A percentile compares a stretch with the other conserved stretches of the same genome.
phyloP scores from a whole-genome alignment of 2,797 vertebrate genomes.

The Hydrolagus colliei region DNA sequence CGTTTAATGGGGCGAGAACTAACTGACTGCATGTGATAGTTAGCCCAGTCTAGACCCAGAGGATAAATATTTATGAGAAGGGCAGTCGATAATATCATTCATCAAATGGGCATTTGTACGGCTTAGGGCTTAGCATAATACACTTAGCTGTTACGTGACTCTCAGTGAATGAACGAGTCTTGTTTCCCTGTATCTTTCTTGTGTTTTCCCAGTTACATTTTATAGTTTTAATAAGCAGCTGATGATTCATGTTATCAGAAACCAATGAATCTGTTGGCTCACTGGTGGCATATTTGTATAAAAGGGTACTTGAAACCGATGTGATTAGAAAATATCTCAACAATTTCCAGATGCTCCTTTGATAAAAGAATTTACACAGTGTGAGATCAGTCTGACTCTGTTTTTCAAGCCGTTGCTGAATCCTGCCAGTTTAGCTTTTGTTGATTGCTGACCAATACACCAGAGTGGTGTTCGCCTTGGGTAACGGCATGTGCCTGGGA shows the following conservation, averaged over 20 bases:
- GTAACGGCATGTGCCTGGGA: too few species aligned
- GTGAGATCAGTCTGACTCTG: too few species aligned
- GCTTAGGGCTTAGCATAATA: constrained; percentile 9
- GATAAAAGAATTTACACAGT: too few species aligned
- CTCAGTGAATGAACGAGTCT: not conserved
- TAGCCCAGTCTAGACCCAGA: not conserved
- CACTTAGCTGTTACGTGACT: not conserved
- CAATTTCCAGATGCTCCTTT: too few species aligned
- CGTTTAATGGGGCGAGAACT: constrained; percentile 1
- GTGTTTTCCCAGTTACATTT: not conserved
- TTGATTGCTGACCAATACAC: too few species aligned
- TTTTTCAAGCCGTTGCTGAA: too few species aligned
- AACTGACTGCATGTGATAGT: too few species aligned
- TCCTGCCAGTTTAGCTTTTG: too few species aligned
- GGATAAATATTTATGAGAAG: constrained; percentile 28
- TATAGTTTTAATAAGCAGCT: not conserved
- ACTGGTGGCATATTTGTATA: too few species aligned
- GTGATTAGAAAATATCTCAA: too few species aligned
- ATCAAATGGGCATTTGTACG: not conserved
- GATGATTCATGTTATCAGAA: not conserved
- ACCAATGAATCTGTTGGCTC: not conserved
- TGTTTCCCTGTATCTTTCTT: not conserved
- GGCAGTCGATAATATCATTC: constrained; percentile 1
- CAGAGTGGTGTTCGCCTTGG: too few species aligned
- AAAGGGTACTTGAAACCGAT: too few species aligned